A percentile compares a stretch with the other conserved stretches of the same genome.
These are phyloP conservation scores for Corynorhinus townsendii DNA, from an alignment of 2,113 vertebrate species.

Conservation along the genomic window DNA sequence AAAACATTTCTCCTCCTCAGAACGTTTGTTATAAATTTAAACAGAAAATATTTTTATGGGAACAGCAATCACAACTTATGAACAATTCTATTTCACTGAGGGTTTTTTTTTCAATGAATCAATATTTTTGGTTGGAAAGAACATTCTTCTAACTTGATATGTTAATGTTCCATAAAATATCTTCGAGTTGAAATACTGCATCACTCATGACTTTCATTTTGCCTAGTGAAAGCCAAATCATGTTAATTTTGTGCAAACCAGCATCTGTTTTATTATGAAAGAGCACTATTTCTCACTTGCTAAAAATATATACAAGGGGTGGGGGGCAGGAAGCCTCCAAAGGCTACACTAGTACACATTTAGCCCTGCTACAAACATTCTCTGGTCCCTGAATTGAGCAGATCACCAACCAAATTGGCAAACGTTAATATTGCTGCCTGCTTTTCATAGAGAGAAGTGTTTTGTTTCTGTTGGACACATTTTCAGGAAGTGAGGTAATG, in stretches of 20 bases:
- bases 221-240: conserved; percentile 34
- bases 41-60: conserved; percentile 72
- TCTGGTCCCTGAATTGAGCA: neutral
- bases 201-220: conserved; percentile 49
- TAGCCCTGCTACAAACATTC: neutral
- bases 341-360: neutral
- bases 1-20: conserved; percentile 58
- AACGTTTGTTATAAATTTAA: conserved; percentile 73
- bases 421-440: conserved; percentile 22
- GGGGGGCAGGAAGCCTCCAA: neutral
- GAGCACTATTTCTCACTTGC: conserved; percentile 54
- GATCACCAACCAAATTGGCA: conserved; percentile 15
- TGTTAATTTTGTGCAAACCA: conserved; percentile 53
- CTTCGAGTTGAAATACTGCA: conserved; percentile 27
- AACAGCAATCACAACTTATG: conserved; percentile 59
- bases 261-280: conserved; percentile 57
- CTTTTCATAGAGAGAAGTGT: conserved; percentile 38
- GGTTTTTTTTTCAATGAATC: conserved; percentile 56
- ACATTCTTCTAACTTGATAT: conserved; percentile 48
- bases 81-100: conserved; percentile 50
- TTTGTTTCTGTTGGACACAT: conserved; percentile 54
- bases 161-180: conserved; percentile 52
- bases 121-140: conserved; percentile 60
- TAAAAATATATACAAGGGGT: conserved; percentile 43
- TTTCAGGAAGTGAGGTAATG: conserved; percentile 65